Conservation (phyloP, 1,140 invertebrate species). For the Aporrectodea caliginosa region DNA sequence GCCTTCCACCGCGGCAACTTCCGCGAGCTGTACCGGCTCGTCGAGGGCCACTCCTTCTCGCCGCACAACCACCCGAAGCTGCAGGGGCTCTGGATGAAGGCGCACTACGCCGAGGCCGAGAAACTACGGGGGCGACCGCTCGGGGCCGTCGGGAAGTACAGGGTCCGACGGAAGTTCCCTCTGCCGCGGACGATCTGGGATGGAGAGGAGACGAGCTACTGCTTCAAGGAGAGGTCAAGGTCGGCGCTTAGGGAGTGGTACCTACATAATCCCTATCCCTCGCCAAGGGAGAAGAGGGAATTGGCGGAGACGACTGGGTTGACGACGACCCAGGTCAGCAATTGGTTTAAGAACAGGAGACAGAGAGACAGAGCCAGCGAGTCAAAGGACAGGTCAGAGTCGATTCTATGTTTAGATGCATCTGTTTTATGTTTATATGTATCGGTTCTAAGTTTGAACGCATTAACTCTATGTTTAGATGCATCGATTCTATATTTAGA, state of each 20-base stretch:
- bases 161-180: constrained; percentile 92
- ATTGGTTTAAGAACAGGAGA: no score
- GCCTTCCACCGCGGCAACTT: constrained; percentile 64
- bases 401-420: no score
- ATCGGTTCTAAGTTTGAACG: no score
- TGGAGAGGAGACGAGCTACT: no score
- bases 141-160: no score
- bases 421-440: no score
- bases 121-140: constrained; percentile 85
- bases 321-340: constrained; percentile 94
- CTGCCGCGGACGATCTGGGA: constrained; percentile 95
- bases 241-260: constrained; percentile 61
- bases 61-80: constrained; percentile 93
- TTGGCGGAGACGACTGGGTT: constrained; percentile 91
- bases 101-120: no score
- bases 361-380: constrained; percentile 90
- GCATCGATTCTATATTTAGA: no score
- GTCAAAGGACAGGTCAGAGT: constrained; percentile 66
- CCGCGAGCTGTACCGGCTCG: constrained; percentile 90
- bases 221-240: constrained; percentile 99
- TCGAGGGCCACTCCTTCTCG: constrained; percentile 93
- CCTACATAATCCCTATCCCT: constrained; percentile 64
- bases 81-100: constrained; percentile 72
- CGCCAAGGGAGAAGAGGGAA: no score
- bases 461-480: no score